A percentile compares a stretch with the other conserved stretches of the same genome.
Evolutionary conservation across 2,113 vertebrate species (phyloP).

Genomic region (Promerops cafer): DNA sequence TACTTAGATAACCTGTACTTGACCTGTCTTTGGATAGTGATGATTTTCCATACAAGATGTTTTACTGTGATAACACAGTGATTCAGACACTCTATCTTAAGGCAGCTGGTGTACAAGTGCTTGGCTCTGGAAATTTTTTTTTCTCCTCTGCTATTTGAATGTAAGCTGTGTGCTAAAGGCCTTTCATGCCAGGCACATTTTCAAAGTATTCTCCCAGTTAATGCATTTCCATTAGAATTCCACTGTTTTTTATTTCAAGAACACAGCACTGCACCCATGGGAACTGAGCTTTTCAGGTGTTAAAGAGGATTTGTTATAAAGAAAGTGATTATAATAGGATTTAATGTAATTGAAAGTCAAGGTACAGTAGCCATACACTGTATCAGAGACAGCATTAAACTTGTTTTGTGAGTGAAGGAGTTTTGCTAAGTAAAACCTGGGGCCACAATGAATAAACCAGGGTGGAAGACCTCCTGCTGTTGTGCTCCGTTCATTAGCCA

Average conservation of each 20-base stretch:
- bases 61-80: conserved; percentile 64
- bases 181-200: conserved; percentile 60
- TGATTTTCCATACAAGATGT: conserved; percentile 69
- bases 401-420: conserved; percentile 53
- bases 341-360: conserved; percentile 79
- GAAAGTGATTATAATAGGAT: conserved; percentile 79
- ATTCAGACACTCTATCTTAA: conserved; percentile 69
- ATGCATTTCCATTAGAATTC: conserved; percentile 63
- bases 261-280: conserved; percentile 62
- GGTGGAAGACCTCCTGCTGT: not conserved
- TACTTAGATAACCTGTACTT: conserved; percentile 63
- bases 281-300: conserved; percentile 76
- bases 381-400: conserved; percentile 67
- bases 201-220: conserved; percentile 49
- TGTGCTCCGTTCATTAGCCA: not conserved
- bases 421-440: conserved; percentile 66
- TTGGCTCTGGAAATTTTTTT: conserved; percentile 55
- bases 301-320: conserved; percentile 80
- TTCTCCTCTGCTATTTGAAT: conserved; percentile 47
- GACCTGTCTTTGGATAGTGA: conserved; percentile 62
- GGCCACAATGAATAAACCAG: not conserved
- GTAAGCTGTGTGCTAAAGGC: conserved; percentile 23
- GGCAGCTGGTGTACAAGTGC: conserved; percentile 59
- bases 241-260: conserved; percentile 71
- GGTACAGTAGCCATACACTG: conserved; percentile 70